phyloP scores from a whole-genome alignment of 30 jellyfish, hydroid and myxozoan species.

The Hydra vulgaris region DNA sequence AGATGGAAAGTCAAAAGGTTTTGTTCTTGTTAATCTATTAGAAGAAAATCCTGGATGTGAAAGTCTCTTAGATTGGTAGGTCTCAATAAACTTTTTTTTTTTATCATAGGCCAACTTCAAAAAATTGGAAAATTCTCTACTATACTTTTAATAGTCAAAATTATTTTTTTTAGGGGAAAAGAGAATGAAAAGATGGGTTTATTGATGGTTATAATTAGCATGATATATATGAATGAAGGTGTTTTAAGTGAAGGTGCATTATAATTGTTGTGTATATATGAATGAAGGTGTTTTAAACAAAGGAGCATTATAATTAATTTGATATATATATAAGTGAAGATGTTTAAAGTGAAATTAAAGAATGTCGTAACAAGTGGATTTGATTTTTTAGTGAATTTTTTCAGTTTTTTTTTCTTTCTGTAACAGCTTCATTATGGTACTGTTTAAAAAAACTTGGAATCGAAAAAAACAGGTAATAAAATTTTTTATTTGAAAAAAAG shows the following conservation, averaged over 20 bases:
- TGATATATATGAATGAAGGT: slow-evolving; percentile 19
- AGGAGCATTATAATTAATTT: too few relatives aligned
- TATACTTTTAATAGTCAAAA: too few relatives aligned
- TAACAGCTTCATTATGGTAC: slow-evolving; percentile 11
- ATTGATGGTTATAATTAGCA: slow-evolving; percentile 13
- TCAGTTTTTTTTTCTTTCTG: not conserved
- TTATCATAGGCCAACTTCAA: too few relatives aligned
- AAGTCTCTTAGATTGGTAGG: not conserved
- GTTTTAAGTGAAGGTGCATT: not conserved
- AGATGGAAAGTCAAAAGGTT: not conserved
- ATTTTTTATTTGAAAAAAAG: too few relatives aligned
- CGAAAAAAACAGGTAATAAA: slow-evolving; percentile 1
- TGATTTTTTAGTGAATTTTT: too few relatives aligned
- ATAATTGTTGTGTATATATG: not conserved
- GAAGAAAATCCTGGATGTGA: not conserved
- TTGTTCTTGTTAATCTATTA: not conserved
- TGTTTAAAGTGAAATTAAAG: too few relatives aligned
- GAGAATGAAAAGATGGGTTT: slow-evolving; percentile 17
- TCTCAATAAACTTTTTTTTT: too few relatives aligned
- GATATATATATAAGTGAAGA: too few relatives aligned
- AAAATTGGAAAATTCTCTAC: not conserved
- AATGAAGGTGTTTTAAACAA: not conserved
- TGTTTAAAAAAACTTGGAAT: slow-evolving; percentile 17
- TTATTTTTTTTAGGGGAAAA: not conserved
- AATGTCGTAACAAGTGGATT: too few relatives aligned